These are phyloP conservation scores for Hylia prasina DNA, from an alignment of 2,113 vertebrate genomes.

Conservation along the genomic window DNA sequence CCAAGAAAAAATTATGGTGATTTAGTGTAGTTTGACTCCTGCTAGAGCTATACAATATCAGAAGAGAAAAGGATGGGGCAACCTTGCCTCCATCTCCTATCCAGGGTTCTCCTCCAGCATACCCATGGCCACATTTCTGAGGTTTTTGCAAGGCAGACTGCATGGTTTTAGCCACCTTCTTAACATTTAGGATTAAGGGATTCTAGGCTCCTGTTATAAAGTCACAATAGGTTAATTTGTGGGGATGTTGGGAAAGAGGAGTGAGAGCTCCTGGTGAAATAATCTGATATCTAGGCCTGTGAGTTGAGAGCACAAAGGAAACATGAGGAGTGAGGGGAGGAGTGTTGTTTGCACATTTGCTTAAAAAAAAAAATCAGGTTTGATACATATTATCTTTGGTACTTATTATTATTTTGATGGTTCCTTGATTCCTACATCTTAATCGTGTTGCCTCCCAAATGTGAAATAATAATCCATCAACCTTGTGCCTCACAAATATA, in stretches of 20 bases:
- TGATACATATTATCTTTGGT: not conserved
- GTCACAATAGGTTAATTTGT: not conserved
- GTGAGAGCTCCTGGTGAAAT: not conserved
- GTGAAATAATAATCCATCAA: not conserved
- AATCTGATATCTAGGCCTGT: not conserved
- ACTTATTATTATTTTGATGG: not conserved
- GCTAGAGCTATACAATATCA: not conserved
- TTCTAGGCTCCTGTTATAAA: not conserved
- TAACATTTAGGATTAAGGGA: not conserved
- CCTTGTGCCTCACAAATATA: not conserved
- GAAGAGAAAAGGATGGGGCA: not conserved
- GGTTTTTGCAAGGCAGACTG: not conserved
- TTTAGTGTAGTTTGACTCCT: not conserved
- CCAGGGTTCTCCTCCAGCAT: not conserved
- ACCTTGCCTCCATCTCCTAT: rapidly evolving
- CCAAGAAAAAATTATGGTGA: not conserved
- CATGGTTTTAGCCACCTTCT: not conserved
- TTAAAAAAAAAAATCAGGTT: not conserved
- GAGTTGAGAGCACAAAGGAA: not conserved
- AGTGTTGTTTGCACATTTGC: not conserved
- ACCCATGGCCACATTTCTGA: not conserved
- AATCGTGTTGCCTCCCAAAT: not conserved
- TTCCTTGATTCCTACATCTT: not conserved
- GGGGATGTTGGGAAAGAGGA: not conserved
- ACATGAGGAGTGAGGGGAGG: rapidly evolving